Percentiles rank a stretch among this genome's conserved stretches.
These are phyloP conservation scores for Crotalus horridus DNA, from an alignment of 2,113 vertebrate species.

Conservation along the genomic window DNA sequence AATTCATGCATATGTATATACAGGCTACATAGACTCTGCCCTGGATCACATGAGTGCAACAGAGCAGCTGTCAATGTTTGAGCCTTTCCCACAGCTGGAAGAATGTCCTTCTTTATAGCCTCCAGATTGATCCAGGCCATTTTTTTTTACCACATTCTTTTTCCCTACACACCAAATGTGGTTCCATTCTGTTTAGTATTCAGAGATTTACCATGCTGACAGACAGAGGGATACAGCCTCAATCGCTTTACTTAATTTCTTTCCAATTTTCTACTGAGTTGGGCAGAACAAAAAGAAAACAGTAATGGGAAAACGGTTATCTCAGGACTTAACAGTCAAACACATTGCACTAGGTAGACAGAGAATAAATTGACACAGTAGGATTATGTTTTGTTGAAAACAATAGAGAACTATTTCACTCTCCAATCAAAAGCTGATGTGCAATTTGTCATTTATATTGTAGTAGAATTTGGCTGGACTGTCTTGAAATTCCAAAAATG, in stretches of 20 bases:
- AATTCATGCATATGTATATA: background rate
- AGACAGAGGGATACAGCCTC: background rate
- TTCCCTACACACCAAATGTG: background rate
- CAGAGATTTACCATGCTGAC: background rate
- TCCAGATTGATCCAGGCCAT: background rate
- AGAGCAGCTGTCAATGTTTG: background rate
- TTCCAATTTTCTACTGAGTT: background rate
- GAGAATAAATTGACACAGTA: background rate
- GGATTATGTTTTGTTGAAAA: background rate
- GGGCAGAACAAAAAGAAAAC: background rate
- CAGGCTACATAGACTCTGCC: background rate
- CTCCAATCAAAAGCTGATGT: background rate
- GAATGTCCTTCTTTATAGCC: background rate
- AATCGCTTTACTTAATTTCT: background rate
- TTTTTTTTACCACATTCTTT: background rate
- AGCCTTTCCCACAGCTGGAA: background rate
- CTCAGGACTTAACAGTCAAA: background rate
- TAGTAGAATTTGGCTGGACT: background rate
- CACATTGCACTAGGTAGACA: background rate
- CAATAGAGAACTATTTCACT: background rate
- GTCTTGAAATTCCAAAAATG: background rate
- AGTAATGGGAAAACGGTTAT: background rate
- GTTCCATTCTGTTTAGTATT: background rate
- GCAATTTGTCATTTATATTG: background rate
- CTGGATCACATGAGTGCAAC: background rate